Evolutionary conservation across 2,888 invertebrate genomes (phyloP).

Genomic region (Ptilodon capucinus): DNA sequence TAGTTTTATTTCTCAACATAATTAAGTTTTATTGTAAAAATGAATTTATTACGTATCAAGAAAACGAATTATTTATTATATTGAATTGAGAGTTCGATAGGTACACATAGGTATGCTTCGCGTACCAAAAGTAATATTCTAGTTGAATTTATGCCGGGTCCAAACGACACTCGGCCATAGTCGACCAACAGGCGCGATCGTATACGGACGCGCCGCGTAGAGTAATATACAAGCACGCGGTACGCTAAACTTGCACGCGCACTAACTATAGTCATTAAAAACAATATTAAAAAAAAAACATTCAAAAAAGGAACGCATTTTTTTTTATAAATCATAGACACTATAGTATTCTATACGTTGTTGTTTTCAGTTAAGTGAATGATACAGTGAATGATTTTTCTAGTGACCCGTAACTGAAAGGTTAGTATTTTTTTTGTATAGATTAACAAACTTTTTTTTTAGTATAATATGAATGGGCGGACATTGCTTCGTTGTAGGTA

Average conservation of each 20-base stretch:
- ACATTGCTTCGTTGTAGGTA: slow-evolving; percentile 19
- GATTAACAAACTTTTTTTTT: slow-evolving; percentile 27
- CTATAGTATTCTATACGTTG: slow-evolving; percentile 9
- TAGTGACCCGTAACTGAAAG: slow-evolving; percentile 56
- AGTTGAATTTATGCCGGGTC: slow-evolving; percentile 48
- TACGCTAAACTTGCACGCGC: slow-evolving; percentile 38
- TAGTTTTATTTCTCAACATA: no score
- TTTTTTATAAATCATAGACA: slow-evolving; percentile 15
- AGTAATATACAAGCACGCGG: slow-evolving; percentile 54
- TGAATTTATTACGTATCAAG: not conserved
- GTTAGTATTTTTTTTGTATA: slow-evolving; percentile 54
- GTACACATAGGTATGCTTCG: slow-evolving; percentile 31
- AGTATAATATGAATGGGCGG: slow-evolving; percentile 5
- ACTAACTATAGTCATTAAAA: slow-evolving; percentile 32
- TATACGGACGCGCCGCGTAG: slow-evolving; percentile 54
- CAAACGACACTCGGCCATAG: slow-evolving; percentile 50
- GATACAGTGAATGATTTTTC: slow-evolving; percentile 57
- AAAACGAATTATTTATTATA: slow-evolving; percentile 15
- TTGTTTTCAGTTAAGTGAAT: slow-evolving; percentile 45
- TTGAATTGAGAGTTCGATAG: slow-evolving; percentile 29
- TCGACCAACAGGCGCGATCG: slow-evolving; percentile 61
- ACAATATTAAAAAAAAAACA: slow-evolving; percentile 20
- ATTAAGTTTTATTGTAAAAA: not conserved
- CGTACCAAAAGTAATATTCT: slow-evolving; percentile 48
- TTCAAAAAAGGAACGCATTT: slow-evolving; percentile 12